A percentile compares a stretch with the other conserved stretches of the same genome.
Evolutionary conservation across 1,140 invertebrate genomes (phyloP).

Genomic region (Diachasma alloeum): DNA sequence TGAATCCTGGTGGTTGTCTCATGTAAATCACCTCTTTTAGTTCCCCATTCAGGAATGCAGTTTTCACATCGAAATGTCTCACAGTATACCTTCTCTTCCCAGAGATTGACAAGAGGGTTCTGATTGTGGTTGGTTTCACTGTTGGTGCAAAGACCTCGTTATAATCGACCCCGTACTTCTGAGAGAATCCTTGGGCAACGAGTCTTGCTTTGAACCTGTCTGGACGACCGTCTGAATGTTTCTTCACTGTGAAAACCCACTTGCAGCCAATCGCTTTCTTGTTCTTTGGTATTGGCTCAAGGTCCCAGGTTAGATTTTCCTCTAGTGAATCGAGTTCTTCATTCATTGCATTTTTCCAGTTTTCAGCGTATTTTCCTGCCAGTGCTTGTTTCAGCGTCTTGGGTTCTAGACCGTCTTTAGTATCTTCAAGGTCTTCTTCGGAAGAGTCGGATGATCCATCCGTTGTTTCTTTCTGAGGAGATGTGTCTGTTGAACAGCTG

Average conservation of each 20-base stretch:
- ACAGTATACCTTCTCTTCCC: background rate
- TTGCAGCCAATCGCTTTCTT: background rate
- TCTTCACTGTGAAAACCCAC: background rate
- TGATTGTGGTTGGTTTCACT: background rate
- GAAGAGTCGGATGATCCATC: too few species aligned
- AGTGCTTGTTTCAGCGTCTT: background rate
- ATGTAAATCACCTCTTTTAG: conserved; percentile 50
- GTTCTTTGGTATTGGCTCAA: background rate
- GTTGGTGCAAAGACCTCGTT: background rate
- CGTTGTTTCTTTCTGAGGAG: too few species aligned
- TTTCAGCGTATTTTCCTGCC: background rate
- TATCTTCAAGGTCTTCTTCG: too few species aligned
- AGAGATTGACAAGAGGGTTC: too few species aligned
- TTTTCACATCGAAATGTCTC: conserved; percentile 50
- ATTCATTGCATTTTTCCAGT: background rate
- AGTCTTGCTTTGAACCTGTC: background rate
- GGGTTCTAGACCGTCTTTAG: too few species aligned
- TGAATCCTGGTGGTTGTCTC: too few species aligned
- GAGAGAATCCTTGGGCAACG: background rate
- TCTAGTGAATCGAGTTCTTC: background rate
- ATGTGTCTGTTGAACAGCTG: too few species aligned
- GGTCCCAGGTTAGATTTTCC: background rate
- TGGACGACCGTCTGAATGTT: background rate
- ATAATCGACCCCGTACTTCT: background rate
- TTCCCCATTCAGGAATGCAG: conserved; percentile 52